Percentiles rank a stretch among this genome's conserved stretches.
These are phyloP conservation scores for Branchinecta sandiegonensis DNA, from an alignment of 2,888 invertebrate genomes.

Conservation along the genomic window DNA sequence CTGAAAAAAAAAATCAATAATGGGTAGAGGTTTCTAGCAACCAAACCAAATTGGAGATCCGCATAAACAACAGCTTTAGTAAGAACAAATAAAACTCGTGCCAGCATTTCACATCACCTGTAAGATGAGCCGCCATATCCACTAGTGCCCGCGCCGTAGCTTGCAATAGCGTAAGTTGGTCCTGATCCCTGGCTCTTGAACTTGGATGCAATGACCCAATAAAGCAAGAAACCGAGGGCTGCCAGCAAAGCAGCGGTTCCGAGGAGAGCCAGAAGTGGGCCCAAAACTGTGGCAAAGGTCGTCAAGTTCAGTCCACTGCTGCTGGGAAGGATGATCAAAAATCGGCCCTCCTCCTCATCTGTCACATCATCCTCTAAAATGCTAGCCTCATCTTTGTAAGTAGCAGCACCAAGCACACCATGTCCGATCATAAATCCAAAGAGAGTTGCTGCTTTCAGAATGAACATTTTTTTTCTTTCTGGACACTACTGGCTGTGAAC, in stretches of 20 bases:
- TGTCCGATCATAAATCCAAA: too few species aligned
- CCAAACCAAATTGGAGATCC: too few species aligned
- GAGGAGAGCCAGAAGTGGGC: conserved; percentile 20
- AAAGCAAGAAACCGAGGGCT: conserved; percentile 22
- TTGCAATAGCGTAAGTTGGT: conserved; percentile 6
- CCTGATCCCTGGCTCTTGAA: conserved; percentile 16
- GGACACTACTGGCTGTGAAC: too few species aligned
- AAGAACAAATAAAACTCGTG: too few species aligned
- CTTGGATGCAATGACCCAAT: conserved; percentile 19
- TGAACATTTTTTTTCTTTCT: too few species aligned
- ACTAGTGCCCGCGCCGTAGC: neutral
- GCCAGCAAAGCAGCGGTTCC: conserved; percentile 21
- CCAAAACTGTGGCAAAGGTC: conserved; percentile 19
- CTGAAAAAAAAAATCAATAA: too few species aligned
- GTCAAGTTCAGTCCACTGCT: conserved; percentile 20
- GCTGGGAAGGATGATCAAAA: conserved; percentile 21
- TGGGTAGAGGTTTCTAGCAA: too few species aligned
- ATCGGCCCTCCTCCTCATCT: conserved; percentile 17
- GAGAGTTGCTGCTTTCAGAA: too few species aligned
- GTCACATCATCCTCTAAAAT: conserved; percentile 12
- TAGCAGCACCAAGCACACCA: neutral
- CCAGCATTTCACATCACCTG: neutral
- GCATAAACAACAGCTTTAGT: too few species aligned
- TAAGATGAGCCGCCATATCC: conserved; percentile 7
- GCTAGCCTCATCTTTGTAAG: neutral